Evolutionary conservation across 2,888 invertebrate genomes (phyloP).

Genomic region (Phortica magna): DNA sequence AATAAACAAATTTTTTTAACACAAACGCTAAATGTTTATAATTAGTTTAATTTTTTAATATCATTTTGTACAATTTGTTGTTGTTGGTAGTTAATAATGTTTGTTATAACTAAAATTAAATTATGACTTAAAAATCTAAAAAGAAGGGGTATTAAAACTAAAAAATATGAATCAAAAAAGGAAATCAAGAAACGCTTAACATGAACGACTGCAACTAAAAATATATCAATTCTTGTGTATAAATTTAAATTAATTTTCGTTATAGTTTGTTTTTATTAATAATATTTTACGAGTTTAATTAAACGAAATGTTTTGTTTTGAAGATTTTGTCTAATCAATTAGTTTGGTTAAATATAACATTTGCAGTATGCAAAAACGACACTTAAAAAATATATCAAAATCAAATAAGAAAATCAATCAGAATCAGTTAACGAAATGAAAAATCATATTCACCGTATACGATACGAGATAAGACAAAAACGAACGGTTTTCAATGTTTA

Average conservation of each 20-base stretch:
- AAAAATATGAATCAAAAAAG: constrained; percentile 13
- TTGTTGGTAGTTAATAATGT: neutral
- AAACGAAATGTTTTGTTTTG: neutral
- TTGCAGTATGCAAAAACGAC: neutral
- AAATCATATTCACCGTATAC: neutral
- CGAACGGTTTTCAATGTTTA: neutral
- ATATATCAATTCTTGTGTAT: neutral
- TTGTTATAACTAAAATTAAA: constrained; percentile 19
- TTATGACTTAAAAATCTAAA: constrained; percentile 7
- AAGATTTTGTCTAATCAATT: constrained; percentile 7
- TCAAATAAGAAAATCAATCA: neutral
- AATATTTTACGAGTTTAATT: neutral
- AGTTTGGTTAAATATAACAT: neutral
- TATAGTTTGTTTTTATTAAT: neutral
- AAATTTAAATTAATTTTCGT: neutral
- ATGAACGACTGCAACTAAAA: constrained; percentile 26
- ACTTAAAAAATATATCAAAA: neutral
- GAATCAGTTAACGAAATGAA: neutral
- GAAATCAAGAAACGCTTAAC: neutral
- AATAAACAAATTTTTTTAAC: constrained; percentile 1
- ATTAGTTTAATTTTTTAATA: constrained; percentile 20
- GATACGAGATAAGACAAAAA: neutral
- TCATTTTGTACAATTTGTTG: constrained; percentile 28
- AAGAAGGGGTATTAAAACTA: constrained; percentile 2
- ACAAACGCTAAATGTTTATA: neutral